Base-by-base conservation (phyloP, 2,797 vertebrate species). In the Dallia pectoralis region DNA sequence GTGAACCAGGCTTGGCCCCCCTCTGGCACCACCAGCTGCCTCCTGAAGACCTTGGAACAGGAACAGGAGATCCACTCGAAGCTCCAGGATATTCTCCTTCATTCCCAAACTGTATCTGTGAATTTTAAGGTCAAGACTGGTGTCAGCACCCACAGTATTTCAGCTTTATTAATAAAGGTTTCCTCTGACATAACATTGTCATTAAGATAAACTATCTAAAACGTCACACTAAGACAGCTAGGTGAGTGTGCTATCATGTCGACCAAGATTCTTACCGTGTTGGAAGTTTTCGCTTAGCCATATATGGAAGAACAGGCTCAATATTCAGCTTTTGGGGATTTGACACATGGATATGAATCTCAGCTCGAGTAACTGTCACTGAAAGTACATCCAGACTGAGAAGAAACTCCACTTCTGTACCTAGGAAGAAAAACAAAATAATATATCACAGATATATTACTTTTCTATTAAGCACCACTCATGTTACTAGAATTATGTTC, bases 291-390 rank as follows among this genome's bases (percentile, higher is more conserved):
- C 76, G 88, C 77, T 93, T 93, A 0, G 82, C 86, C 85, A 93
- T 49, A 4, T 77, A 84, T 1, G 88, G 83, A 51, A 95, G 87
- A 69, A 88, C 78, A 0, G 93, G 94, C 2, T 78, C 84, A 47
- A 95, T 70, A 4, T 89, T 87, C 32, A 93, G 80, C 49, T 87
- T 81, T 6, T 87, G 84, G 0, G 92, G 91, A 82, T 93, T 92
- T 63, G 86, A 87, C 3, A 95, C 70, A 1, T 93, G 89, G 49
- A 95, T 86, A 85, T 95, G 93, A 62, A 95, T 87, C 85, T 95
- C 93, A 0, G 90, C 93, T 62, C 90, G 82, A 16, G 59, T 77
- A 0, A 93, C 67, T 0, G 73, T 74, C 56, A 90, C 36, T 0
- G 88, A 89, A 62, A 90, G 75, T 68, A 93, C 85, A 33, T 95